phyloP scores from a whole-genome alignment of 2,797 vertebrate genomes.

The Betta splendens region DNA sequence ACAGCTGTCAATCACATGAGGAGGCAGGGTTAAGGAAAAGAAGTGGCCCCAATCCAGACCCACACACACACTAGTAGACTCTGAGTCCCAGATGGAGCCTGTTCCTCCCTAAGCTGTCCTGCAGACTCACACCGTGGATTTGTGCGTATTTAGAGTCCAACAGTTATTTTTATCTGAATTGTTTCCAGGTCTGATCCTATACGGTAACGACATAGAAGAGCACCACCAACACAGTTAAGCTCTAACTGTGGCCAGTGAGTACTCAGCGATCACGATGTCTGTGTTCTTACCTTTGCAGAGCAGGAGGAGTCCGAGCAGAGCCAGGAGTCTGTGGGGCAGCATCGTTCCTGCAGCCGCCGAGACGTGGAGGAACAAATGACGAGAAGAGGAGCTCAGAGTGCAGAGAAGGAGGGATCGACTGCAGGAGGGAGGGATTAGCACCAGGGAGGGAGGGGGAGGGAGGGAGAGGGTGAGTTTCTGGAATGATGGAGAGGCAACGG shows the following conservation, averaged over 20 bases:
- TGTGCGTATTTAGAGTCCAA: not conserved
- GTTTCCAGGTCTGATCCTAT: too few species aligned
- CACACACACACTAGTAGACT: slow-evolving; percentile 2
- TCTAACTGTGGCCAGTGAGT: rapidly evolving
- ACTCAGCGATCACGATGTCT: rapidly evolving
- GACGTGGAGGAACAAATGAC: not conserved
- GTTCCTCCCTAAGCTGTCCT: slow-evolving; percentile 25
- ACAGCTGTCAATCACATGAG: slow-evolving; percentile 41
- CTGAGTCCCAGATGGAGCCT: slow-evolving; percentile 21
- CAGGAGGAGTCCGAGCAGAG: slow-evolving; percentile 62
- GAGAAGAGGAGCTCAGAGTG: slow-evolving; percentile 2
- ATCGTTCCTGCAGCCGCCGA: slow-evolving; percentile 51
- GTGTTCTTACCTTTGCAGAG: slow-evolving; percentile 77
- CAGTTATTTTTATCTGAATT: not conserved
- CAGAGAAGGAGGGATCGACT: slow-evolving; percentile 23
- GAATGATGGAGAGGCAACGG: slow-evolving; percentile 9
- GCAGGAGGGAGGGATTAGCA: slow-evolving; percentile 22
- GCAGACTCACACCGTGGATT: not conserved
- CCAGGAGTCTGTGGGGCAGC: slow-evolving; percentile 49
- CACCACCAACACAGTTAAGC: not conserved
- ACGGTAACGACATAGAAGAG: not conserved
- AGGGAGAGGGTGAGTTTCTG: slow-evolving; percentile 23
- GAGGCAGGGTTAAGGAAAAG: slow-evolving; percentile 2
- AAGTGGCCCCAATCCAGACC: slow-evolving; percentile 31
- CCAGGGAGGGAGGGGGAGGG: slow-evolving; percentile 5